Percentiles rank a stretch among this genome's conserved stretches.
Evolutionary conservation across 2,113 vertebrate species (phyloP).

Genomic region (Lagopus muta): DNA sequence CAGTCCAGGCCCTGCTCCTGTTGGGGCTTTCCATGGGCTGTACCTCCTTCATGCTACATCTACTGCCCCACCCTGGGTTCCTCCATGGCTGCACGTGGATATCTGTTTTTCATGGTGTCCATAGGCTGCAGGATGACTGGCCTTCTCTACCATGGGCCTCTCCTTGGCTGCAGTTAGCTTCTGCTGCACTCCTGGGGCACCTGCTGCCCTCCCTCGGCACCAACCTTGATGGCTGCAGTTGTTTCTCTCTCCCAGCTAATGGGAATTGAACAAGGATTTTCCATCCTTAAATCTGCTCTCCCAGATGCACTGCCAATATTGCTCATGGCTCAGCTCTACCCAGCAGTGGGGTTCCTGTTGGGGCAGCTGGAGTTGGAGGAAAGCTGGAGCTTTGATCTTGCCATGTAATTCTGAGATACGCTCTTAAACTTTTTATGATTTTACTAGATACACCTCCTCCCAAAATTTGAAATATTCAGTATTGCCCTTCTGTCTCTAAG

Average conservation of each 20-base stretch:
- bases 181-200: not conserved
- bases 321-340: not conserved
- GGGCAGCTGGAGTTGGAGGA: not conserved
- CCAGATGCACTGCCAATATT: no score
- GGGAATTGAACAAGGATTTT: not conserved
- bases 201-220: not conserved
- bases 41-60: no score
- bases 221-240: not conserved
- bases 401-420: not conserved
- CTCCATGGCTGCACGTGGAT: no score
- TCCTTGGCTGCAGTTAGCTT: not conserved
- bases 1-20: no score
- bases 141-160: not conserved
- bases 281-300: not conserved
- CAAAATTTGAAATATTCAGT: not conserved
- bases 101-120: no score
- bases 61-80: no score
- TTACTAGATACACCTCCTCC: not conserved
- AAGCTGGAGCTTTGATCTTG: not conserved
- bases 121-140: not conserved
- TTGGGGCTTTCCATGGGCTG: no score
- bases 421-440: not conserved
- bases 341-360: not conserved
- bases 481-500: not conserved
- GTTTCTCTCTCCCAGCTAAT: not conserved